These are phyloP conservation scores for Drosophila differens DNA, from an alignment of 2,888 invertebrate genomes.

Conservation along the genomic window DNA sequence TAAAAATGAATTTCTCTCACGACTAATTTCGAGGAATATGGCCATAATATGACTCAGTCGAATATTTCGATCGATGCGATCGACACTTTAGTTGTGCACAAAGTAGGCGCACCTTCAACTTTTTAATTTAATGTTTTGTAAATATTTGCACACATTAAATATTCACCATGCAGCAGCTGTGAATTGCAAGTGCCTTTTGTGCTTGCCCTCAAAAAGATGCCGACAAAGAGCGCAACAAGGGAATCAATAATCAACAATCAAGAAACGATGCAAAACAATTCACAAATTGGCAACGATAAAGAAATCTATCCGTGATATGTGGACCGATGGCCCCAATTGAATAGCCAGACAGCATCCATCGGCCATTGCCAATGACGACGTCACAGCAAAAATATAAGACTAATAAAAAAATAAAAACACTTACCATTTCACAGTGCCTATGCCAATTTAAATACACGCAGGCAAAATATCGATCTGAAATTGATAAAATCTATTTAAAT, in stretches of 20 bases:
- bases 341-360: constrained; percentile 8
- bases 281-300: constrained; percentile 46
- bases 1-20: constrained; percentile 27
- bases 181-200: constrained; percentile 29
- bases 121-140: constrained; percentile 46
- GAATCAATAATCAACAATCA: neutral
- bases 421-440: constrained; percentile 24
- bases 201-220: neutral
- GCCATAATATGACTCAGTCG: constrained; percentile 25
- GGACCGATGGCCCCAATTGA: constrained; percentile 60
- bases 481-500: neutral
- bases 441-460: constrained; percentile 32
- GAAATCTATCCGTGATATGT: constrained; percentile 54
- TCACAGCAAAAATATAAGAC: constrained; percentile 26
- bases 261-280: constrained; percentile 4
- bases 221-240: constrained; percentile 6
- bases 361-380: constrained; percentile 53
- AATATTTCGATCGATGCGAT: constrained; percentile 10
- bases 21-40: constrained; percentile 17
- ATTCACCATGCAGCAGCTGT: constrained; percentile 33
- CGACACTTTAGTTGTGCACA: constrained; percentile 12
- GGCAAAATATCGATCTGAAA: neutral
- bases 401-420: neutral
- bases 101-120: constrained; percentile 43
- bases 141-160: constrained; percentile 69